phyloP scores from a whole-genome alignment of 1,140 invertebrate species.

The Gonioctena quinquepunctata region DNA sequence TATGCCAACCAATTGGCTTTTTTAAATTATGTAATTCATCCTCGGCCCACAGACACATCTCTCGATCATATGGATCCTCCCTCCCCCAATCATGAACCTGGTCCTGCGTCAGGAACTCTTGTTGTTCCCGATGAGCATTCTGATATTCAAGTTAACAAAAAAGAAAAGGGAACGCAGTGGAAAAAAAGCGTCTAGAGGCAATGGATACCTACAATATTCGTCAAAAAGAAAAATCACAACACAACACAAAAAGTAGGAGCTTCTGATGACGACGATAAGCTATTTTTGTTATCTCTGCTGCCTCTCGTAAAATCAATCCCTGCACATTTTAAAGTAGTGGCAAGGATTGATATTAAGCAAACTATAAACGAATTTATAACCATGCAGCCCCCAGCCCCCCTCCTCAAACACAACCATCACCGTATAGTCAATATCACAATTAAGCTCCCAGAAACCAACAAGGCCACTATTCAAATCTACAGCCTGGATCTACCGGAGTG shows the following conservation, averaged over 20 bases:
- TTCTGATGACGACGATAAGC: no score
- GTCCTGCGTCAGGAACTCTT: no score
- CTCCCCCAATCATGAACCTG: background rate
- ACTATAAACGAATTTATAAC: background rate
- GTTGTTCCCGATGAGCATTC: background rate
- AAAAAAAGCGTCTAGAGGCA: background rate
- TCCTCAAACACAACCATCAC: background rate
- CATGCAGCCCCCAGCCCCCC: background rate
- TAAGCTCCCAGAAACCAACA: background rate
- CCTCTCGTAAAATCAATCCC: background rate
- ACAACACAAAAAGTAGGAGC: background rate
- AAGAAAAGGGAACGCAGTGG: background rate
- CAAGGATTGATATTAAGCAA: background rate
- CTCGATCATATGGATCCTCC: background rate
- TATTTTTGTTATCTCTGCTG: background rate
- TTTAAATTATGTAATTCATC: conserved; percentile 8
- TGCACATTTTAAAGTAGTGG: background rate
- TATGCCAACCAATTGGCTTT: conserved; percentile 4
- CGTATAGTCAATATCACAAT: background rate
- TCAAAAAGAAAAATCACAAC: background rate
- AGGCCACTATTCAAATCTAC: no score
- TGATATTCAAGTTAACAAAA: background rate
- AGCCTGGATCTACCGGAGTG: no score
- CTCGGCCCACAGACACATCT: conserved; percentile 3
- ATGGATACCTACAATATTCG: background rate